Conservation (phyloP, 2,797 vertebrate species). For the Microtus californicus region DNA sequence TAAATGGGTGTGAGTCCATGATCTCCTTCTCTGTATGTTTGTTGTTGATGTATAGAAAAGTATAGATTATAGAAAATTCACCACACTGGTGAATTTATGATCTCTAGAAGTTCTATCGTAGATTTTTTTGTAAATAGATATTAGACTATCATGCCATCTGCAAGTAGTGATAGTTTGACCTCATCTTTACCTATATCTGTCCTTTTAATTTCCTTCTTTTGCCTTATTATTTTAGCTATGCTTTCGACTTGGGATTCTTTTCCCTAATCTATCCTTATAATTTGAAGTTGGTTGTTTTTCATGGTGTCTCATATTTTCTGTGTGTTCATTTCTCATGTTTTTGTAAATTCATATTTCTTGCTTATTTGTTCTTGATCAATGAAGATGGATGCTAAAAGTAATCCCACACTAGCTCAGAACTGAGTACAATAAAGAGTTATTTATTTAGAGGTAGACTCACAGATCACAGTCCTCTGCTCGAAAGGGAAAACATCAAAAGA, state of each 20-base stretch:
- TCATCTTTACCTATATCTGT: background rate
- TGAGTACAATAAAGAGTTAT: too few relatives aligned
- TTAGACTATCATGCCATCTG: background rate
- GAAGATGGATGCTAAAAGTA: too few relatives aligned
- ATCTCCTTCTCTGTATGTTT: background rate
- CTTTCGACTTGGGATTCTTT: background rate
- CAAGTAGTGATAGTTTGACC: background rate
- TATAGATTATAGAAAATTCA: background rate
- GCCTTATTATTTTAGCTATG: background rate
- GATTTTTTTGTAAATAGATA: background rate
- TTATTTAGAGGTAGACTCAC: too few relatives aligned
- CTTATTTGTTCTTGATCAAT: background rate
- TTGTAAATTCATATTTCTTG: background rate
- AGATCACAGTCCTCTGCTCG: too few relatives aligned
- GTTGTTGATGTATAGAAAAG: background rate
- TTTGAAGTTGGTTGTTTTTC: background rate
- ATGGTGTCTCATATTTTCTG: background rate
- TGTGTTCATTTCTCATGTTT: background rate
- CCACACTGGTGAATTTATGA: background rate
- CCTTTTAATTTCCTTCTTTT: background rate
- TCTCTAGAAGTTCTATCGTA: background rate
- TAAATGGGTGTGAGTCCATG: background rate
- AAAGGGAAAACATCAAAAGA: too few relatives aligned
- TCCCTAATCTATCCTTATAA: background rate
- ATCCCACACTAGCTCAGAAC: too few relatives aligned